Base-by-base conservation (phyloP, 2,113 vertebrate genomes). In the Himantopus leucocephalus region DNA sequence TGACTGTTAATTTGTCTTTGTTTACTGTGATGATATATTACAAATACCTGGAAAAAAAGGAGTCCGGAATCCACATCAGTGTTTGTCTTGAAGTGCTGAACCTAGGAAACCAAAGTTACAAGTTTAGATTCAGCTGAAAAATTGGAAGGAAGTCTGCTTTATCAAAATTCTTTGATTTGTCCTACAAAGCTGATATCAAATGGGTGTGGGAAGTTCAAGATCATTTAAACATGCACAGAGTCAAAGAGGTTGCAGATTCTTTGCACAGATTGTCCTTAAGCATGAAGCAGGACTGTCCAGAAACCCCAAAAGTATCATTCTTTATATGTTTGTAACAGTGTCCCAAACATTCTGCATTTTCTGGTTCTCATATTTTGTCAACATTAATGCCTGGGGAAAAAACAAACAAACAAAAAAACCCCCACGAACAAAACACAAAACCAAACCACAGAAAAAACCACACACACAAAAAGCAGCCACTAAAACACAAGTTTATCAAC, bases 21-120 rank as follows among this genome's bases (percentile, higher is more conserved):
- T 48, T 58, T 90, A 74, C 67, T 56, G 29, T 45, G 22, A 81
- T 14, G 10, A n/a, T 34, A n/a, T 24, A 84, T 56, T 35, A 84
- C 15, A 92, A 96, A 96, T 98, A 99, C 99, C 99, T 99, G 92
- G 99, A 99, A 98, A 99, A 99, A 98, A 99, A 99, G 17, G 99
- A 99, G 97, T 99, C 99, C 94, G 99, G 99, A 98, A 99, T 99
- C 99, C 99, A 99, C 98, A 99, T 99, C 37, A 99, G 98, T 63
- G 99, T 99, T 97, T 99, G 99, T 94, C 99, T 99, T 93, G 99
- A 99, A 84, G 99, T 99, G 98, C 99, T 99, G 97, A 99, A 99
- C 93, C 99, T 99, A 92, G 29, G 95, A 96, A 92, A 87, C 35
- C n/a, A 96, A 95, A 96, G 60, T 97, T 74, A 92, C 11, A 92